These are phyloP conservation scores for Anodontia alba DNA, from an alignment of 2,888 invertebrate genomes.

Conservation along the genomic window DNA sequence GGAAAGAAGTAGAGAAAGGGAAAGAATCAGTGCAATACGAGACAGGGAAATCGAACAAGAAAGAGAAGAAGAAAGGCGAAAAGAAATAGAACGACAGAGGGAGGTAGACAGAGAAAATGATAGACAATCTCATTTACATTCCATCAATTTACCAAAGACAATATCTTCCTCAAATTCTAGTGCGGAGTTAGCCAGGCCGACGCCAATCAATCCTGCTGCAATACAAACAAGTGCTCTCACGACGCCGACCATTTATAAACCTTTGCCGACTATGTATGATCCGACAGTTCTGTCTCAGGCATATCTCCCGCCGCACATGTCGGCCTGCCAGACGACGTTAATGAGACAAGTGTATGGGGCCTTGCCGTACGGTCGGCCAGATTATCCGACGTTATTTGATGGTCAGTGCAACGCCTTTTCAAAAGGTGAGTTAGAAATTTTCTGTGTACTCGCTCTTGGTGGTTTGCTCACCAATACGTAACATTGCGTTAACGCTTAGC, in stretches of 20 bases:
- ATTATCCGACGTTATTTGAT: conserved; percentile 59
- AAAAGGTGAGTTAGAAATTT: conserved; percentile 59
- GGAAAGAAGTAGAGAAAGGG: neutral
- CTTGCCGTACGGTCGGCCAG: conserved; percentile 52
- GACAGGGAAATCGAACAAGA: conserved; percentile 24
- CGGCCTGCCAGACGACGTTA: conserved; percentile 52
- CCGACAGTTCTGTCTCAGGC: conserved; percentile 60
- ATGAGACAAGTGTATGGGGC: conserved; percentile 60
- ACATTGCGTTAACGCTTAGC: no score
- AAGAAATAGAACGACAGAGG: conserved; percentile 33
- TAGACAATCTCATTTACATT: conserved; percentile 44
- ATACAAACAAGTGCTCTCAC: conserved; percentile 69
- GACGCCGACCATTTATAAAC: conserved; percentile 68
- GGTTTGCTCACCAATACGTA: no score
- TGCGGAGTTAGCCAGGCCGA: conserved; percentile 65
- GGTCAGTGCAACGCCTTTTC: conserved; percentile 62
- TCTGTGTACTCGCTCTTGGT: no score
- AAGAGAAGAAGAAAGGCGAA: conserved; percentile 18
- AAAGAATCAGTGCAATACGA: conserved; percentile 13
- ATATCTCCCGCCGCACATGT: conserved; percentile 55
- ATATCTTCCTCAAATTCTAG: conserved; percentile 44
- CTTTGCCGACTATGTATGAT: conserved; percentile 71
- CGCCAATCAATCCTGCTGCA: conserved; percentile 73
- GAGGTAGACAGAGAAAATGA: conserved; percentile 41
- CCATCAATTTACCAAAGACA: conserved; percentile 47